These are phyloP conservation scores for Agrochola lota DNA, from an alignment of 2,888 invertebrate species.

Conservation along the genomic window DNA sequence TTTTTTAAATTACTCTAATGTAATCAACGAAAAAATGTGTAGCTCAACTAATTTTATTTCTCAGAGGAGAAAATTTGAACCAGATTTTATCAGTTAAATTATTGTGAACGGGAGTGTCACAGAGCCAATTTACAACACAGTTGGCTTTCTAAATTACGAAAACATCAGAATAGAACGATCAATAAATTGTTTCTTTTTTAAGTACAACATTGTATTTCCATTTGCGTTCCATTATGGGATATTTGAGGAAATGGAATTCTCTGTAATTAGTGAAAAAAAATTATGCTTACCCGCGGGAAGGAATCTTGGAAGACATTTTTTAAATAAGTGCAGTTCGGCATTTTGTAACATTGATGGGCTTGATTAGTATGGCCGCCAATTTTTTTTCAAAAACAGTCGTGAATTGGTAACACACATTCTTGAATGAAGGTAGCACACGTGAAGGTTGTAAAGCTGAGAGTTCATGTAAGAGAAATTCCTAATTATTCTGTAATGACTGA, in stretches of 20 bases:
- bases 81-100: slow-evolving; percentile 39
- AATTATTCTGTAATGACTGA: no score
- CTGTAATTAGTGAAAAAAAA: slow-evolving; percentile 21
- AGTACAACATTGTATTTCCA: slow-evolving; percentile 33
- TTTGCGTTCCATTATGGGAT: slow-evolving; percentile 40
- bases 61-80: slow-evolving; percentile 17
- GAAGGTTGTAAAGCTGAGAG: no score
- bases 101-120: slow-evolving; percentile 28
- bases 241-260: slow-evolving; percentile 31
- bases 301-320: not conserved
- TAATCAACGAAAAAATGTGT: slow-evolving; percentile 2
- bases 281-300: not conserved
- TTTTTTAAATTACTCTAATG: not conserved
- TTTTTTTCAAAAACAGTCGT: no score
- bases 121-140: slow-evolving; percentile 42
- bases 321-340: not conserved
- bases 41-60: slow-evolving; percentile 1
- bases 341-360: slow-evolving; percentile 3
- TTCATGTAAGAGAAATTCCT: no score
- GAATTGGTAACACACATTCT: no score
- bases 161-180: slow-evolving; percentile 51
- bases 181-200: slow-evolving; percentile 52
- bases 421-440: no score
- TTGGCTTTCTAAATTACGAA: slow-evolving; percentile 48
- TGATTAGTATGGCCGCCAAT: no score